phyloP scores from a whole-genome alignment of 1,140 invertebrate species.

The Caenorhabditis inopinata region DNA sequence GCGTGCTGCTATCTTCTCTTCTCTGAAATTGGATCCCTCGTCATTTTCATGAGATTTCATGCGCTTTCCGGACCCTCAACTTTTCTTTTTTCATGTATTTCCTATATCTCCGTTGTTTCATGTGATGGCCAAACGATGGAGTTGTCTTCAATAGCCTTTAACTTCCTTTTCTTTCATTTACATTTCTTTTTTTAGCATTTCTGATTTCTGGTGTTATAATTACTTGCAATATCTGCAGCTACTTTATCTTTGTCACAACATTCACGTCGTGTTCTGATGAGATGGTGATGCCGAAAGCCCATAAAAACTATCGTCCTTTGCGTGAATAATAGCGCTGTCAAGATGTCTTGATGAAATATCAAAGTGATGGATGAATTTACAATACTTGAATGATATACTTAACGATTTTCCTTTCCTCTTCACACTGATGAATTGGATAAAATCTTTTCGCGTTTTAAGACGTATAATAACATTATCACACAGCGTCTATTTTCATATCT shows the following conservation, averaged over 20 bases:
- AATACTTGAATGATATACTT: neutral
- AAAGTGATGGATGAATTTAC: slow-evolving; percentile 22
- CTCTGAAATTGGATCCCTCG: neutral
- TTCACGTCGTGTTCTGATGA: neutral
- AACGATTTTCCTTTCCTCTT: neutral
- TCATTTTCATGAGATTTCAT: slow-evolving; percentile 3
- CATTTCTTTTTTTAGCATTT: neutral
- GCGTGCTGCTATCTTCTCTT: neutral
- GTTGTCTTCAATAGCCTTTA: no score
- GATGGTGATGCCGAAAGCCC: slow-evolving; percentile 4
- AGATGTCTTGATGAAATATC: slow-evolving; percentile 31
- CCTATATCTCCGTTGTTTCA: no score
- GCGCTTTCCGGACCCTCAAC: neutral
- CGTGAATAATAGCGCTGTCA: slow-evolving; percentile 30
- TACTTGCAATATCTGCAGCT: slow-evolving; percentile 10
- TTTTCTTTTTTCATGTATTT: neutral
- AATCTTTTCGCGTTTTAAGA: neutral
- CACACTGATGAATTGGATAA: neutral
- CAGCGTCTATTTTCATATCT: neutral
- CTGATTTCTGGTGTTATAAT: neutral
- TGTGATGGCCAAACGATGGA: no score
- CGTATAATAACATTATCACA: slow-evolving; percentile 20
- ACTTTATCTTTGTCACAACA: slow-evolving; percentile 18
- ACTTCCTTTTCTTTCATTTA: no score
- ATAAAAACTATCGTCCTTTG: neutral